These are phyloP conservation scores for Aphaenogaster rudis DNA, from an alignment of 1,140 invertebrate species.

Conservation along the genomic window DNA sequence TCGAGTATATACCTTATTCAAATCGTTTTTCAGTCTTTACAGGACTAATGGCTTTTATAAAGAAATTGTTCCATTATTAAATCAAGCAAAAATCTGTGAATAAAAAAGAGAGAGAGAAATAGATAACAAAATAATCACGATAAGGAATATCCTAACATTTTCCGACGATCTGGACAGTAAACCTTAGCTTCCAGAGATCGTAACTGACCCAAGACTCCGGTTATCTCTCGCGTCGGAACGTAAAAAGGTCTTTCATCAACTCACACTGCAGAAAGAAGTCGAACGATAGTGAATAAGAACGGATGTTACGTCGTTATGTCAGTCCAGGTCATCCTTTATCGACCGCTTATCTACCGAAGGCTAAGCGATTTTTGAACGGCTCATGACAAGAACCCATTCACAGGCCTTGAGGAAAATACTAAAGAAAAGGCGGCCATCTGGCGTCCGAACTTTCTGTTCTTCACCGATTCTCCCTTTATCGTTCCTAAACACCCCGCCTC, in stretches of 20 bases:
- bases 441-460: constrained; percentile 65
- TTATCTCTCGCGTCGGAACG: constrained; percentile 16
- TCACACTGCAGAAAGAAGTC: constrained; percentile 19
- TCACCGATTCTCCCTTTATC: constrained; percentile 49
- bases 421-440: constrained; percentile 69
- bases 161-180: background rate
- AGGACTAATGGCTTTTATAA: background rate
- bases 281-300: constrained; percentile 44
- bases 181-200: background rate
- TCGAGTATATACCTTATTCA: background rate
- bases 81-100: background rate
- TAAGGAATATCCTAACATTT: background rate
- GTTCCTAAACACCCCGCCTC: constrained; percentile 55
- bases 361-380: constrained; percentile 80
- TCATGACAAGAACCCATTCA: constrained; percentile 62
- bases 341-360: constrained; percentile 55
- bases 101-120: background rate
- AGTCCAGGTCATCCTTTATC: constrained; percentile 64
- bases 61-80: background rate
- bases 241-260: constrained; percentile 43
- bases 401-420: constrained; percentile 29
- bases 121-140: constrained; percentile 14
- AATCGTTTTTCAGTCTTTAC: background rate
- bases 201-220: background rate
- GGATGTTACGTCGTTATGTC: constrained; percentile 71